A percentile compares a stretch with the other conserved stretches of the same genome.
phyloP scores from a whole-genome alignment of 2,797 vertebrate genomes.

The Malurus leucopterus region DNA sequence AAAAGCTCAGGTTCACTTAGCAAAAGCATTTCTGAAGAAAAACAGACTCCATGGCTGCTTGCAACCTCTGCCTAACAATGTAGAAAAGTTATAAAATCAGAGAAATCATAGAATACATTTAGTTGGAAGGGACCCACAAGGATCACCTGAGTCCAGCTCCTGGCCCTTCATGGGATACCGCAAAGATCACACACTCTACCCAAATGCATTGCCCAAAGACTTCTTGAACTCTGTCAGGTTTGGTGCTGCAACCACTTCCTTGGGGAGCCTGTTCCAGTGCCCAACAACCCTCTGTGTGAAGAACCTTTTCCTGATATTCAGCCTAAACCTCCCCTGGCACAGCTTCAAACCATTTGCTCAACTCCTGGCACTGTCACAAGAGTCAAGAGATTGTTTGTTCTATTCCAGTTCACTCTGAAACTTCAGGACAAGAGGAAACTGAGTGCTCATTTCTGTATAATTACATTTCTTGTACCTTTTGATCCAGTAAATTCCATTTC shows the following conservation, averaged over 20 bases:
- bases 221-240: background rate
- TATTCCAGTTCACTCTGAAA: background rate
- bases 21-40: background rate
- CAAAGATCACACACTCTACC: background rate
- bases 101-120: background rate
- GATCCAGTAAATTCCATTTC: background rate
- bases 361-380: background rate
- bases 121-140: background rate
- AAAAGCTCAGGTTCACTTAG: background rate
- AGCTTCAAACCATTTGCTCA: background rate
- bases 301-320: background rate
- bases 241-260: background rate
- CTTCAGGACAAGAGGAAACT: background rate
- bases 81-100: background rate
- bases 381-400: background rate
- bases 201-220: accelerated
- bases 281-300: accelerated
- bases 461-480: background rate
- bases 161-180: accelerated
- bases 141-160: background rate
- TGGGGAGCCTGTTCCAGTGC: background rate
- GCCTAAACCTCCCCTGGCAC: background rate
- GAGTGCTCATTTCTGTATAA: background rate
- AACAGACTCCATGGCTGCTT: background rate
- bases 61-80: background rate